Base-by-base conservation (phyloP, 2,113 vertebrate genomes). In the Solea solea region DNA sequence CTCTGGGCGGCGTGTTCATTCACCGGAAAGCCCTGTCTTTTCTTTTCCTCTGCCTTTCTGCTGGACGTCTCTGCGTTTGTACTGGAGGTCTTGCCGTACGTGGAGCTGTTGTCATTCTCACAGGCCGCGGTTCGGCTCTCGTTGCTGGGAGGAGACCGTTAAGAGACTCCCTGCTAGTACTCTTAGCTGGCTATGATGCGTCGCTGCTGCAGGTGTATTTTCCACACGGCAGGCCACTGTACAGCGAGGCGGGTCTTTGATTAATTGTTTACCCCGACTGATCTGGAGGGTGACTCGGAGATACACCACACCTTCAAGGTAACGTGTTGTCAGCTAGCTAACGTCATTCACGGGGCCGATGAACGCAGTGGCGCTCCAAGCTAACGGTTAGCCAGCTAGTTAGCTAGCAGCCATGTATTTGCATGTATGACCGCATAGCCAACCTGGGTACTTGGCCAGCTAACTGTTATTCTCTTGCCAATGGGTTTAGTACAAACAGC, bases 91-190 rank as follows among this genome's bases (percentile, higher is more conserved):
- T 76, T 7, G 64, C 86, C 79, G 5, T 34, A 34, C 34, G 77
- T 3, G 83, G 75, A 78, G 73, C 72, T 67, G 81, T 68, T 74
- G 81, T 74, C 77, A 74, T 6, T 34, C 34, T 34, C 58, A 46
- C 85, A 88, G 92, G 92, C 92, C 90, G 84, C 76, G 82, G 60
- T 68, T 86, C 74, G 79, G 81, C 41, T 88, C 74, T 79, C 74
- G 90, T 88, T 86, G 88, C 84, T 89, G 87, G 92, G 91, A 92
- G 91, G 91, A 82, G 84, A 90, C 85, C 87, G 25, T 64, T 34
- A 34, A 51, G 78, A 42, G 52, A 85, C 63, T 80, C 66, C 63
- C 63, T 58, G 78, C 64, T 89, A 88, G 83, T 88, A 65, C 50
- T 61, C 72, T 67, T 85, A 86, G 87, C 89, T 79, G 74, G 88